Base-by-base conservation (phyloP, 1,140 invertebrate species). In the Hesperophylax magnus region DNA sequence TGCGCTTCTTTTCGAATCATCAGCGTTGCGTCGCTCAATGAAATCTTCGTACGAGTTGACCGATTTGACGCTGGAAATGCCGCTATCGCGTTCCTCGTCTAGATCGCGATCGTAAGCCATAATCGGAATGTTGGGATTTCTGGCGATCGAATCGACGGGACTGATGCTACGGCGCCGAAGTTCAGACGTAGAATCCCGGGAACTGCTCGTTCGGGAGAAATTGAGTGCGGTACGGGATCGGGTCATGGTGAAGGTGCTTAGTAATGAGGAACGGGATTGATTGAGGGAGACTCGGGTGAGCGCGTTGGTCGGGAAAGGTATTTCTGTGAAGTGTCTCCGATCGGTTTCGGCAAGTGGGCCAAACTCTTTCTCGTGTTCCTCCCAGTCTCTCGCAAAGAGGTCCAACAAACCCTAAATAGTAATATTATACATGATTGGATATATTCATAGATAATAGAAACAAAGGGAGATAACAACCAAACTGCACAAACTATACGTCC, bases 171-270 rank as follows among this genome's bases (percentile, higher is more conserved):
- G 78, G 0, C 87, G 77, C 24, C 82, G 81, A 53, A 20, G 2
- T 67, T 39, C 69, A 8, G 22, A 2, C 84, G 14, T 88, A 8
- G 34, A 34, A 34, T 34, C 8, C 4, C 34, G 34, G 34, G 34
- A 34, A 6, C n/a, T n/a, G n/a, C 63, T 53, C 89, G 84, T 34
- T 34, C 89, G 86, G 7, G 71, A 14, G 71, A 75, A 34, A 22
- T 11, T 58, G 0, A 92, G 84, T 7, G 90, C 89, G 0, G 92
- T 92, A 47, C 90, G 86, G 2, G 92, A 92, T 7, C 91, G 86
- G 0, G 90, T 88, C 58, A 92, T 84, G 31, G 89, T 90, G n/a
- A 92, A 90, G 80, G 92, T 88, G 27, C 89, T 90, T 17, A 92
- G 90, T 77, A 92, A 88, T 0, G 91, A 90, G 71, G 88, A 87